phyloP scores from a whole-genome alignment of 2,113 vertebrate genomes.

The Spea bombifrons region DNA sequence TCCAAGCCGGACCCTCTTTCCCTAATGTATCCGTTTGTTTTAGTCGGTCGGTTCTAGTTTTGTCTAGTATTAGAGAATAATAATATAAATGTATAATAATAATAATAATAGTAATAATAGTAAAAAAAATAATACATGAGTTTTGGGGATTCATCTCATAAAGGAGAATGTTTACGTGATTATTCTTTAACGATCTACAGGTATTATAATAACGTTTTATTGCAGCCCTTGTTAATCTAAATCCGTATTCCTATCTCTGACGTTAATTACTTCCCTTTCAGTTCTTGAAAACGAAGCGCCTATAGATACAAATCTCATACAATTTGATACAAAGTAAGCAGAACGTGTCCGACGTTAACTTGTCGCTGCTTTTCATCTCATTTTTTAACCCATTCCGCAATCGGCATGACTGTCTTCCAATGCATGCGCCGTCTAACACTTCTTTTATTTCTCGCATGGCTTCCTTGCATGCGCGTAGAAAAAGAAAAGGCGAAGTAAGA shows the following conservation, averaged over 20 bases:
- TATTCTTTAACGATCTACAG: too few species aligned
- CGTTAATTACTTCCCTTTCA: conserved; percentile 55
- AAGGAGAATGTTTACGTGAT: too few species aligned
- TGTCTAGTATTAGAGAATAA: too few species aligned
- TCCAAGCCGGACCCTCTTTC: too few species aligned
- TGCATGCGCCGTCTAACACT: background rate
- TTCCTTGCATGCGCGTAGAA: conserved; percentile 48
- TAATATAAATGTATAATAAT: too few species aligned
- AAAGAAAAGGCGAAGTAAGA: conserved; percentile 57
- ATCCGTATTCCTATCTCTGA: background rate
- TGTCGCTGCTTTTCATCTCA: background rate
- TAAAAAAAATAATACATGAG: too few species aligned
- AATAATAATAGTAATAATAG: too few species aligned
- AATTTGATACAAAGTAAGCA: conserved; percentile 94
- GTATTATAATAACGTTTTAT: too few species aligned
- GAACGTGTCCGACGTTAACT: background rate
- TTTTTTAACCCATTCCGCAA: background rate
- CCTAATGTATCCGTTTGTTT: too few species aligned
- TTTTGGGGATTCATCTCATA: too few species aligned
- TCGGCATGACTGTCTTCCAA: conserved; percentile 15
- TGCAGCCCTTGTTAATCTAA: too few species aligned
- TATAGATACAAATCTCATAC: conserved; percentile 90
- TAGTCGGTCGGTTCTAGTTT: too few species aligned
- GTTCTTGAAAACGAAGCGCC: conserved; percentile 83
- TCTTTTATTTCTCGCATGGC: conserved; percentile 47